These are phyloP conservation scores for Uropetala carovei DNA, from an alignment of 2,888 invertebrate species.

Conservation along the genomic window DNA sequence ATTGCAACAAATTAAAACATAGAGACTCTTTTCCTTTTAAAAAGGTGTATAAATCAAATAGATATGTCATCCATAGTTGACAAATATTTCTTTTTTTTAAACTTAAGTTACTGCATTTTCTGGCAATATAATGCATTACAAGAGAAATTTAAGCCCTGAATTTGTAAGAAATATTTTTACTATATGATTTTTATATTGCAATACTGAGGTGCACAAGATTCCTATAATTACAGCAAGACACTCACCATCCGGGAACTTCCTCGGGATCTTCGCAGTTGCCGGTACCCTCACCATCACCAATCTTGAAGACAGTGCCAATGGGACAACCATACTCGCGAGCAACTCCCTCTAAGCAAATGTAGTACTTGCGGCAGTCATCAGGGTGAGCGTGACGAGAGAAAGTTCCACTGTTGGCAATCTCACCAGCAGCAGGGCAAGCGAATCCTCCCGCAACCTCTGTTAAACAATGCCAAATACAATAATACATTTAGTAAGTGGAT, in stretches of 20 bases:
- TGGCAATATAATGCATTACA: too few relatives aligned
- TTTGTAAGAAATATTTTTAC: too few relatives aligned
- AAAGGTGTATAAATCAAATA: too few relatives aligned
- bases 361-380: slow-evolving; percentile 96
- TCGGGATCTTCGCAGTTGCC: slow-evolving; percentile 97
- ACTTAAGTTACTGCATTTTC: too few relatives aligned
- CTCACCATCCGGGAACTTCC: slow-evolving; percentile 97
- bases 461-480: slow-evolving; percentile 69
- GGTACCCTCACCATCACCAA: slow-evolving; percentile 92
- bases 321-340: slow-evolving; percentile 97
- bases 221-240: slow-evolving; percentile 70
- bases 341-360: slow-evolving; percentile 93
- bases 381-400: slow-evolving; percentile 97
- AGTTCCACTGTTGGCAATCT: slow-evolving; percentile 88
- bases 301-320: slow-evolving; percentile 96
- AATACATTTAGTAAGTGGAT: too few relatives aligned
- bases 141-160: too few relatives aligned
- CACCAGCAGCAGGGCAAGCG: slow-evolving; percentile 89
- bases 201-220: too few relatives aligned
- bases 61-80: too few relatives aligned
- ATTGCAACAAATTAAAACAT: too few relatives aligned
- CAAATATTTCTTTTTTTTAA: too few relatives aligned
- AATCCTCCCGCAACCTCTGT: slow-evolving; percentile 95
- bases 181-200: too few relatives aligned
- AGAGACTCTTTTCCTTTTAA: too few relatives aligned